These are phyloP conservation scores for Pogonocherus hispidulus DNA, from an alignment of 2,888 invertebrate genomes.

Conservation along the genomic window DNA sequence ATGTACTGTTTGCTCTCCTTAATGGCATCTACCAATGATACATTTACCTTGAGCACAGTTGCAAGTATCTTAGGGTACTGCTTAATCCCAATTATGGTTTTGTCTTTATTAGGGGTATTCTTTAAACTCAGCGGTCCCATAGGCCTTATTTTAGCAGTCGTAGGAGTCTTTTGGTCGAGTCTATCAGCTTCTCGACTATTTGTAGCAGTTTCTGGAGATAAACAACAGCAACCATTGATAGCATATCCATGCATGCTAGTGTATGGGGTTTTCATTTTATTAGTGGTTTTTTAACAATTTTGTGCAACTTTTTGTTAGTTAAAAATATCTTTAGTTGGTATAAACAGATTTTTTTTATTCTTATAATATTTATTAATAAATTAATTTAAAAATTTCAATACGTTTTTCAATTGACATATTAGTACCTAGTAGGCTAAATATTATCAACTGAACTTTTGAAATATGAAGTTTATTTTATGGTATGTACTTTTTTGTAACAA, in stretches of 20 bases:
- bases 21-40: conserved; percentile 79
- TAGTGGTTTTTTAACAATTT: conserved; percentile 85
- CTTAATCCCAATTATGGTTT: conserved; percentile 90
- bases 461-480: too few relatives aligned
- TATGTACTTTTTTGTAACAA: too few relatives aligned
- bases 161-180: conserved; percentile 90
- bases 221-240: conserved; percentile 86
- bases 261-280: conserved; percentile 92
- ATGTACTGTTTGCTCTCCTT: conserved; percentile 90
- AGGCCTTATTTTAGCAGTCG: conserved; percentile 77
- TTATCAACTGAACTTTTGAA: too few relatives aligned
- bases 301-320: not conserved
- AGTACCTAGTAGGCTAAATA: too few relatives aligned
- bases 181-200: conserved; percentile 93
- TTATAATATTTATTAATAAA: conserved; percentile 15
- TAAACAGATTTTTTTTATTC: not conserved
- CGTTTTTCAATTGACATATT: too few relatives aligned
- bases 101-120: conserved; percentile 85
- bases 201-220: conserved; percentile 90
- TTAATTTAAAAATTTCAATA: too few relatives aligned
- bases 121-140: conserved; percentile 81
- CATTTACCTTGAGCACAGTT: conserved; percentile 83
- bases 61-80: conserved; percentile 94
- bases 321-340: not conserved
- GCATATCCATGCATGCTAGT: conserved; percentile 95